These are phyloP conservation scores for Jaculus jaculus DNA, from an alignment of 2,113 vertebrate species.

Conservation along the genomic window DNA sequence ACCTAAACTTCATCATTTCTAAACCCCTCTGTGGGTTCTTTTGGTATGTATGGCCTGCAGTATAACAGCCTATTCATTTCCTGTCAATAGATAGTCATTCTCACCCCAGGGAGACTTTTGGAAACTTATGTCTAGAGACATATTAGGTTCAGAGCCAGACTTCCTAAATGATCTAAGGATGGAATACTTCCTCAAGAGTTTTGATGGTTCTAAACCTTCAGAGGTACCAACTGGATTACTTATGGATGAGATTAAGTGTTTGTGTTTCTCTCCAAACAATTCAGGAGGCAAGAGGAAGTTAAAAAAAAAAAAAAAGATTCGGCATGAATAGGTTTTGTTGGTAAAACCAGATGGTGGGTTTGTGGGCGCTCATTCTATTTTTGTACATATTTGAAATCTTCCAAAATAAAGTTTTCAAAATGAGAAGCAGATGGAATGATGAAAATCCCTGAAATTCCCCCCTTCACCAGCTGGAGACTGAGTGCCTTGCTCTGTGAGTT, in stretches of 20 bases:
- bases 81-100: not conserved
- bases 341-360: not conserved
- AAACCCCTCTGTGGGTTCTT: not conserved
- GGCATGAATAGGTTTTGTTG: not conserved
- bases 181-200: not conserved
- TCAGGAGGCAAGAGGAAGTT: not conserved
- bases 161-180: not conserved
- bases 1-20: not conserved
- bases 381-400: not conserved
- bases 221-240: not conserved
- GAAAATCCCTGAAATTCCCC: not conserved
- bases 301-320: conserved; percentile 2
- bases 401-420: conserved; percentile 19
- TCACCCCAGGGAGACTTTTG: not conserved
- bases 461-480: not conserved
- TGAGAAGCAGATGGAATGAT: not conserved
- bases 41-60: not conserved
- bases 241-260: not conserved
- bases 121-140: not conserved
- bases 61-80: not conserved
- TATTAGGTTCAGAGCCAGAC: not conserved
- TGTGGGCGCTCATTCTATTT: not conserved
- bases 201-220: not conserved
- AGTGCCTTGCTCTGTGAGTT: not conserved
- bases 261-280: conserved; percentile 53